Evolutionary conservation across 2,113 vertebrate genomes (phyloP).

Genomic region (Phaethon lepturus): DNA sequence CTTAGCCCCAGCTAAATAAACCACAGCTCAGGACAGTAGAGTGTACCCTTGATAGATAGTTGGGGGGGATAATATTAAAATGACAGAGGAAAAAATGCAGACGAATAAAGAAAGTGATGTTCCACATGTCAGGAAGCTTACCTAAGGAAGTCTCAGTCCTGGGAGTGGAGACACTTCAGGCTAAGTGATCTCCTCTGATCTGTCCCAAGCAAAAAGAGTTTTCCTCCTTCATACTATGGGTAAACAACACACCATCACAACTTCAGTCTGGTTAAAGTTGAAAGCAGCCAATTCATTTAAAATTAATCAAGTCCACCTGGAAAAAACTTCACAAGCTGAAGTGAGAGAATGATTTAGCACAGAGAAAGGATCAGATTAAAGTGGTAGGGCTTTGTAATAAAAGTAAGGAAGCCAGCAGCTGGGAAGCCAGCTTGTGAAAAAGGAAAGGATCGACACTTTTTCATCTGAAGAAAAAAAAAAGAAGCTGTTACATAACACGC

Average conservation of each 20-base stretch:
- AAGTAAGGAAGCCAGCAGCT: constrained; percentile 33
- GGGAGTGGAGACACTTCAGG: background rate
- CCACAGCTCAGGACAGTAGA: background rate
- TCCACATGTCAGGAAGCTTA: background rate
- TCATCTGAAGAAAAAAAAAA: background rate
- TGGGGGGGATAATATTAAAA: background rate
- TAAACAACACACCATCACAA: constrained; percentile 51
- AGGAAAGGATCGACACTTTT: background rate
- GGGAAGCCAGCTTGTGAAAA: constrained; percentile 49
- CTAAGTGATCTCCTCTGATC: constrained; percentile 10
- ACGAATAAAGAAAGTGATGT: background rate
- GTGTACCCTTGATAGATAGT: background rate
- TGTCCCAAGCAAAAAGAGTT: constrained; percentile 29
- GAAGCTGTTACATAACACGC: background rate
- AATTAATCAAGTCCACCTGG: constrained; percentile 20
- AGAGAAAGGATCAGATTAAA: constrained; percentile 58
- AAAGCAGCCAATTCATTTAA: constrained; percentile 55
- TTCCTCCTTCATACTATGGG: background rate
- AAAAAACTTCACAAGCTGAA: constrained; percentile 32
- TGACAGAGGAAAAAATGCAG: background rate
- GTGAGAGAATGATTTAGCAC: constrained; percentile 36
- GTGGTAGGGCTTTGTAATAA: constrained; percentile 35
- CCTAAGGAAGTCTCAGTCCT: constrained; percentile 21
- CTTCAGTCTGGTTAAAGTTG: constrained; percentile 22
- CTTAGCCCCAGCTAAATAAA: background rate